A percentile compares a stretch with the other conserved stretches of the same genome.
Conservation (phyloP, 2,888 invertebrate species). For the Panorpa germanica region DNA sequence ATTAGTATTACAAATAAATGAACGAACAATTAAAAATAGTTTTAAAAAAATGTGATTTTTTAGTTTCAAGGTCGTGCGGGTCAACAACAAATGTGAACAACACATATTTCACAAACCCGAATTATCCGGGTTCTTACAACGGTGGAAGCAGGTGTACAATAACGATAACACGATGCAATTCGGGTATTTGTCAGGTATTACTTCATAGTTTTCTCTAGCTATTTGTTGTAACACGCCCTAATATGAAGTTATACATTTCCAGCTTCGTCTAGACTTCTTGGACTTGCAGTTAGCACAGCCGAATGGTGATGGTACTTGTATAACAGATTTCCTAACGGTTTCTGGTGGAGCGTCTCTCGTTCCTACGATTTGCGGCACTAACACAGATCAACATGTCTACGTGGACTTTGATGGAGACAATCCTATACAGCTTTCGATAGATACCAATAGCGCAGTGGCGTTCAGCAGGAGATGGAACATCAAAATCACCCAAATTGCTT, state of each 20-base stretch:
- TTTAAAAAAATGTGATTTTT: slow-evolving; percentile 13
- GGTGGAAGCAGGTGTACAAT: slow-evolving; percentile 50
- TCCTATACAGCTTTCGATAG: slow-evolving; percentile 46
- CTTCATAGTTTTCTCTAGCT: not conserved
- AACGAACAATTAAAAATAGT: not conserved
- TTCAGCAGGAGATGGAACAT: slow-evolving; percentile 58
- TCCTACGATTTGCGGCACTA: slow-evolving; percentile 60
- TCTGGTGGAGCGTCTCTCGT: slow-evolving; percentile 47
- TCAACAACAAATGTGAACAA: slow-evolving; percentile 52
- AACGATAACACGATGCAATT: slow-evolving; percentile 47
- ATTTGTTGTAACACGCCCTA: slow-evolving; percentile 1
- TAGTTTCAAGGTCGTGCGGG: slow-evolving; percentile 59
- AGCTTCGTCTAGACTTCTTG: slow-evolving; percentile 61
- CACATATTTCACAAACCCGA: slow-evolving; percentile 66
- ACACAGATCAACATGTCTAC: slow-evolving; percentile 60
- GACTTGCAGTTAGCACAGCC: slow-evolving; percentile 55
- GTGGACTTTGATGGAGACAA: slow-evolving; percentile 49
- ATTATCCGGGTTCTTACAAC: slow-evolving; percentile 48
- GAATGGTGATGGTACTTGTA: slow-evolving; percentile 49
- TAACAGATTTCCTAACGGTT: slow-evolving; percentile 47
- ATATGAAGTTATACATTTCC: slow-evolving; percentile 18
- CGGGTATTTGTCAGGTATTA: slow-evolving; percentile 44
- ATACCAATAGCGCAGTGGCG: slow-evolving; percentile 36
- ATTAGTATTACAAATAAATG: not conserved
- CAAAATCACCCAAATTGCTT: slow-evolving; percentile 50